Conservation (phyloP, 2,797 vertebrate species). For the Trachops cirrhosus region DNA sequence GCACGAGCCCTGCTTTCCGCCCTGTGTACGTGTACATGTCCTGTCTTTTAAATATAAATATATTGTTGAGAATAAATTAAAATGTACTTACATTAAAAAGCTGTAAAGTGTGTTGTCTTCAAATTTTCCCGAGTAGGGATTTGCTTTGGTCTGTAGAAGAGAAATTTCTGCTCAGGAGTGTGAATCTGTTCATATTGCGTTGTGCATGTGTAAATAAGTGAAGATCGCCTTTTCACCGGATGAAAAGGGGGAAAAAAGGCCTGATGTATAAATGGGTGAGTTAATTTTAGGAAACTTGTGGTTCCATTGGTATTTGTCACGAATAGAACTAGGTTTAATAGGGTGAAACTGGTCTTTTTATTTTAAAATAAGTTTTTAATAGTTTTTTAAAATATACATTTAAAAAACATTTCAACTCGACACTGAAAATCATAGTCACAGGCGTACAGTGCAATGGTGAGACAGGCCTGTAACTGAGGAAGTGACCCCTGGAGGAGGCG, state of each 20-base stretch:
- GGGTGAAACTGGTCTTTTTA: neutral
- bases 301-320: neutral
- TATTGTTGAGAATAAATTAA: slow-evolving; percentile 65
- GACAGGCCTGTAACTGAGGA: neutral
- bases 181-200: neutral
- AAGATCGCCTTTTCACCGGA: neutral
- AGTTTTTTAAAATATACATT: no score
- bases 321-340: neutral
- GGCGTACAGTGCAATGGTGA: neutral
- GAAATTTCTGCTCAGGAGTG: neutral
- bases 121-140: neutral
- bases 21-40: neutral
- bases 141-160: neutral
- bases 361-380: neutral
- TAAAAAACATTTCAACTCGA: neutral
- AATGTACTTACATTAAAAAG: slow-evolving; percentile 33
- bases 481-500: neutral
- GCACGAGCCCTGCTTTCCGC: neutral
- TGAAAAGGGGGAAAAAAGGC: neutral
- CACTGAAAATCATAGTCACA: neutral
- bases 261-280: neutral
- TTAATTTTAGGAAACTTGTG: neutral
- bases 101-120: neutral
- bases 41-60: slow-evolving; percentile 55
- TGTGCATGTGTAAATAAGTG: neutral